Evolutionary conservation across 2,888 invertebrate species (phyloP).

Genomic region (Scaptomyza polygonia): DNA sequence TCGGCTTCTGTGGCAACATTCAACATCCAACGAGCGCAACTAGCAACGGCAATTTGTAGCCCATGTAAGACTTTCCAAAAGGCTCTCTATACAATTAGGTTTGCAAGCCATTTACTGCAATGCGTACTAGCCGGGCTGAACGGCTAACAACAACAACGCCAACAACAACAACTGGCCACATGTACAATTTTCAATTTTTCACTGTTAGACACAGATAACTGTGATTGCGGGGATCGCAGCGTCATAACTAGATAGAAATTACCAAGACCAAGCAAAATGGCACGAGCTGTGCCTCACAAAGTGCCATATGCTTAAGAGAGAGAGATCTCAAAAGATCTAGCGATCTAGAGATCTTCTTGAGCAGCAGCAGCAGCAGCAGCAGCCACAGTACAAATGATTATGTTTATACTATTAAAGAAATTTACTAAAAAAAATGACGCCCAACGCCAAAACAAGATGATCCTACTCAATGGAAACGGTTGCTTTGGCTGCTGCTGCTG

Average conservation of each 20-base stretch:
- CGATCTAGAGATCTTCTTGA: conserved; percentile 22
- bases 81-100: conserved; percentile 33
- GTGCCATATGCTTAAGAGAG: conserved; percentile 50
- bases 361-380: conserved; percentile 68
- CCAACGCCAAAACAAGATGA: conserved; percentile 70
- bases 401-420: conserved; percentile 83
- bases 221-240: conserved; percentile 63
- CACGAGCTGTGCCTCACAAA: conserved; percentile 52
- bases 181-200: conserved; percentile 76
- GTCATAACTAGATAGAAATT: conserved; percentile 73
- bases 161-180: conserved; percentile 39
- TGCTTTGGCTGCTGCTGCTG: conserved; percentile 16
- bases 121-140: conserved; percentile 45
- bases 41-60: conserved; percentile 17
- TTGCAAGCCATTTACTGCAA: conserved; percentile 20
- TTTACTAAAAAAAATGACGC: conserved; percentile 78
- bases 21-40: conserved; percentile 32
- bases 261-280: conserved; percentile 50
- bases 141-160: conserved; percentile 5
- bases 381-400: conserved; percentile 80
- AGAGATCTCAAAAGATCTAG: neutral
- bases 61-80: conserved; percentile 51
- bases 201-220: conserved; percentile 77
- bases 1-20: conserved; percentile 52
- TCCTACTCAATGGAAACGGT: conserved; percentile 31